These are phyloP conservation scores for Leptocoma aspasia DNA, from an alignment of 2,113 vertebrate genomes.

Conservation along the genomic window DNA sequence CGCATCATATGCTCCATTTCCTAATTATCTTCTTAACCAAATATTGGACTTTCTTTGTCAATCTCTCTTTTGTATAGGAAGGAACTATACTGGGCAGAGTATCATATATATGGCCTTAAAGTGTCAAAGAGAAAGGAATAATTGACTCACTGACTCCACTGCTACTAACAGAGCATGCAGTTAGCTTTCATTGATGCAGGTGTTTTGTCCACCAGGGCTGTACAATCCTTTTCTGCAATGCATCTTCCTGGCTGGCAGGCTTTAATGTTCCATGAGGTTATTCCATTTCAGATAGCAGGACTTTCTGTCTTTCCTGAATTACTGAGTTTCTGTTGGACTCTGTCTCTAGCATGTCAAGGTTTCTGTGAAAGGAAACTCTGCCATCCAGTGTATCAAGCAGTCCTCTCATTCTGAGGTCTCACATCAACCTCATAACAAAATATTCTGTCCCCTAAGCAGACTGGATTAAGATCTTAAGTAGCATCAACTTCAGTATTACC, in stretches of 20 bases:
- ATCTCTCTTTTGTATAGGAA: background rate
- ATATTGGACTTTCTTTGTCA: background rate
- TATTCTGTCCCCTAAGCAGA: background rate
- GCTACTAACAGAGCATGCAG: background rate
- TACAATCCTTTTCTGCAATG: background rate
- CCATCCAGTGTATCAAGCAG: background rate
- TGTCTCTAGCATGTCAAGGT: background rate
- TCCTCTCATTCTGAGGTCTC: background rate
- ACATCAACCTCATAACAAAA: background rate
- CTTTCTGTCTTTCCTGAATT: background rate
- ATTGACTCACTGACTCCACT: background rate
- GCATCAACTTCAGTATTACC: background rate
- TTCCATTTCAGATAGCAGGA: background rate
- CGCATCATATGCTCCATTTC: background rate
- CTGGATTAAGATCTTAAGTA: background rate
- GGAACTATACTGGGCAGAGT: accelerated
- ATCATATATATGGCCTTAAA: background rate
- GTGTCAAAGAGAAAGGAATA: background rate
- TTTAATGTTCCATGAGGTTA: background rate
- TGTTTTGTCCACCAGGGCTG: background rate
- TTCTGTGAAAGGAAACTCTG: background rate
- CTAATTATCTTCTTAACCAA: background rate
- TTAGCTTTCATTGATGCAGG: background rate
- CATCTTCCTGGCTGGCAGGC: background rate
- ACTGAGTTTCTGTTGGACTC: background rate